Base-by-base conservation (phyloP, 1,140 invertebrate species). In the Tachypleus tridentatus region DNA sequence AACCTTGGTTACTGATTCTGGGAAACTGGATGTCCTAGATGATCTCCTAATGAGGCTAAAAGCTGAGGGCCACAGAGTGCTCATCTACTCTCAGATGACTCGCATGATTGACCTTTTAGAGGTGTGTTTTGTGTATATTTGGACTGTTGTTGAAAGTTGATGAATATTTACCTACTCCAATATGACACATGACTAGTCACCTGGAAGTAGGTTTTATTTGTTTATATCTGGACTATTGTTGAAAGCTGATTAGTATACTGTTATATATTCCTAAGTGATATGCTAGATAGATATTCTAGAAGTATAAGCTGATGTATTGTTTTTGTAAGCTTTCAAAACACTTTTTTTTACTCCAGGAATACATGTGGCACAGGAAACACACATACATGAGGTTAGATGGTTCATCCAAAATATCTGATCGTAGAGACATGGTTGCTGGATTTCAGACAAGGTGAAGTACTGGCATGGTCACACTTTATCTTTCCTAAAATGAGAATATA, bases 51-150 rank as follows among this genome's bases (percentile, higher is more conserved):
- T 81, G 54, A 82, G 86, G 63, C 78, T 98, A 3, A 93, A 96
- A 72, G 84, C 86, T 64, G 84, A 87, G 69, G 91, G 91, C 1
- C 93, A 98, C 77, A 80, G 93, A 67, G 94, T 97, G 0, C 81
- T 98, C 5, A 92, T 98, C 71, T 98, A 97, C 77, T 96, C 93
- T 4, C 94, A 97, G 78, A 97, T 98, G 92, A 95, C 91, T 0
- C 88, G 91, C 75, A 95, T 97, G 91, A 91, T 98, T 70, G 94
- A 98, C 76, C 79, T 98, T 48, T 76, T 98, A 57, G 93, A 97
- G 83, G 93, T 94, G 76, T 77, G 77, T 29, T 49, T 49, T 29
- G 29, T 29, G 29, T 29, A 29, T 29, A 29, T 29, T 29, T 29
- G 29, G 0, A 29, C 2, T 29, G 29, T 29, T 29, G 29, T 29